Base-by-base conservation (phyloP, 2,113 vertebrate species). In the Trichomycterus rosablanca region DNA sequence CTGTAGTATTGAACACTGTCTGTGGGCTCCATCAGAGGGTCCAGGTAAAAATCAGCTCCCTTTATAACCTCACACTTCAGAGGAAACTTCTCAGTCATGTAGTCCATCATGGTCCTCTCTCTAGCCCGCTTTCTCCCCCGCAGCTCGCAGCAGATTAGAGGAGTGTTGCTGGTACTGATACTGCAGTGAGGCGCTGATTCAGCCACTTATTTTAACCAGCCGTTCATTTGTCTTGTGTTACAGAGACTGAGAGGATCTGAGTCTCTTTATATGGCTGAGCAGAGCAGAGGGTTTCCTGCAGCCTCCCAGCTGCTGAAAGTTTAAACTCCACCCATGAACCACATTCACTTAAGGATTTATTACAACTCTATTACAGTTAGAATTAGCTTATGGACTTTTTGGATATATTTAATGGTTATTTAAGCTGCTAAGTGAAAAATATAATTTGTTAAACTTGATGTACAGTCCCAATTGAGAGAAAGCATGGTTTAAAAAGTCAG, bases 11-110 rank as follows among this genome's bases (percentile, higher is more conserved):
- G 87, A 80, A 90, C 91, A 78, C 88, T 86, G 83, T 97, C 94
- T 87, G 97, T 82, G 46, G 88, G 90, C 82, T 97, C 94, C 91
- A 98, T 97, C 74, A 97, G 92, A 34, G 94, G 94, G 71, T 96
- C 91, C 85, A 93, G 80, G 87, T 97, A 98, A 78, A 93, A 98
- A 73, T 97, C 93, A 53, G 83, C 84, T 83, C 80, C 87, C 80
- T 97, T 98, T 75, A 87, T 85, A 49, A 84, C 72, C 71, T 86
- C 90, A 76, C 82, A 91, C 82, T 95, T 97, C 76, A 97, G 73
- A 53, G 91, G 79, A 67, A 97, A 97, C 80, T 98, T 98, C 65
- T 98, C 93, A 71, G 89, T 93, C 82, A 97, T 89, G 82, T 91
- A 97, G 83, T 98, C 94, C 94, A 98, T 98, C 89, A 88, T 90